These are phyloP conservation scores for Ips nitidus DNA, from an alignment of 1,140 invertebrate species.

Conservation along the genomic window DNA sequence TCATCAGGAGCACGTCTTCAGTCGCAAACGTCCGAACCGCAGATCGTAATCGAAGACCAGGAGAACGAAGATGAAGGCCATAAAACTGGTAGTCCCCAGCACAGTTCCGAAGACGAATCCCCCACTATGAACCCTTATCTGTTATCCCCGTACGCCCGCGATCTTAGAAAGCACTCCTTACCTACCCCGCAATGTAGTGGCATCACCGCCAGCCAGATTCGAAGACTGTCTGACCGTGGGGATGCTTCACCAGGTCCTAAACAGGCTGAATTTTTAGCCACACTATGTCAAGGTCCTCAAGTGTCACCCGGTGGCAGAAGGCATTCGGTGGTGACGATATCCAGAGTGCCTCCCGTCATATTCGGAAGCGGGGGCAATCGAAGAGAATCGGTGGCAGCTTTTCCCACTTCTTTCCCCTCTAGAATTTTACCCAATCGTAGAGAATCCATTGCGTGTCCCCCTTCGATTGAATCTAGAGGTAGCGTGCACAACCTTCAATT, in stretches of 20 bases:
- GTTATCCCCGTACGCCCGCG: slow-evolving; percentile 70
- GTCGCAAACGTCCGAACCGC: slow-evolving; percentile 62
- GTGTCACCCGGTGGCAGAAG: slow-evolving; percentile 72
- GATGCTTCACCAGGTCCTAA: slow-evolving; percentile 69
- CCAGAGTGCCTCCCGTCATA: slow-evolving; percentile 69
- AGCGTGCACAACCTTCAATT: slow-evolving; percentile 79
- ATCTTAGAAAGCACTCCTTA: slow-evolving; percentile 75
- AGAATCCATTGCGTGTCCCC: slow-evolving; percentile 60
- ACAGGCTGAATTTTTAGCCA: slow-evolving; percentile 78
- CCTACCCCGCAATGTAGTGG: slow-evolving; percentile 80
- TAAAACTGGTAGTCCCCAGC: slow-evolving; percentile 55
- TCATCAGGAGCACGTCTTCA: slow-evolving; percentile 55
- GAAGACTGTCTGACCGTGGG: slow-evolving; percentile 74
- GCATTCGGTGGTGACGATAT: slow-evolving; percentile 83
- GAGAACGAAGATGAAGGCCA: slow-evolving; percentile 60
- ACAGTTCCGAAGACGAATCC: slow-evolving; percentile 70
- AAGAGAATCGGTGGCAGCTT: slow-evolving; percentile 76
- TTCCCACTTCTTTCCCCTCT: slow-evolving; percentile 55
- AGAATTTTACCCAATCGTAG: slow-evolving; percentile 53
- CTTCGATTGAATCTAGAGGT: slow-evolving; percentile 67
- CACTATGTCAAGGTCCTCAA: slow-evolving; percentile 68
- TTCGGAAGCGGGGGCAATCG: slow-evolving; percentile 76
- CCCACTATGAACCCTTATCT: slow-evolving; percentile 75
- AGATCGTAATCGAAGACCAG: slow-evolving; percentile 78
- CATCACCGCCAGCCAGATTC: slow-evolving; percentile 81